Conservation (phyloP, 2,113 vertebrate genomes). For the Coracopsis vasa region DNA sequence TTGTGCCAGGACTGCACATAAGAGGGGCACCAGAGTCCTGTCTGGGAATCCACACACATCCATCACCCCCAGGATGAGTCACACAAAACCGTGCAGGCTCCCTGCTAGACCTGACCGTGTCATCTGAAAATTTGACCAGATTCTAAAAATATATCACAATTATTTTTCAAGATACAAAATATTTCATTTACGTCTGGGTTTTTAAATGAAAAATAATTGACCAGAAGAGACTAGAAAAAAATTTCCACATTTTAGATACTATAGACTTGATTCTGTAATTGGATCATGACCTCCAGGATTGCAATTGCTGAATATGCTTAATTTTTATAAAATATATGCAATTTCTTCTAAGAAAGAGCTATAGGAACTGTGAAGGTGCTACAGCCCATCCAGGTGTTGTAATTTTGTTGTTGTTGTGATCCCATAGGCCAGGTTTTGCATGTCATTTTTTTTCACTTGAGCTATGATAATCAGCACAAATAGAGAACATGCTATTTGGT, state of each 20-base stretch:
- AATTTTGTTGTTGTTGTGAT: background rate
- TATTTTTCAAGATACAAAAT: background rate
- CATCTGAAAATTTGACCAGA: background rate
- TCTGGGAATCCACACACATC: background rate
- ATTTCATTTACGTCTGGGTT: background rate
- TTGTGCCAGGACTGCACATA: background rate
- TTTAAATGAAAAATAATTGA: background rate
- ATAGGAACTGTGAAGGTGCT: background rate
- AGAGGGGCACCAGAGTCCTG: background rate
- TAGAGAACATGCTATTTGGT: background rate
- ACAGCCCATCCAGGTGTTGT: background rate
- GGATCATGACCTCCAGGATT: background rate
- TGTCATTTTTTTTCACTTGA: background rate
- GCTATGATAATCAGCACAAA: background rate
- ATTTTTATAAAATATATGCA: background rate
- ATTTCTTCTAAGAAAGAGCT: background rate
- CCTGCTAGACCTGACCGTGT: background rate
- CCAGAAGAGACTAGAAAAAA: background rate
- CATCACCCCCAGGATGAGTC: background rate
- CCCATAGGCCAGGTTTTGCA: accelerated
- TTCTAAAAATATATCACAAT: background rate
- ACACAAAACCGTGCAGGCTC: background rate
- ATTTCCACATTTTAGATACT: background rate
- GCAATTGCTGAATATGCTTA: background rate
- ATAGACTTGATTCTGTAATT: background rate